phyloP scores from a whole-genome alignment of 23 tunicate genomes.

The Ciona savignyi region DNA sequence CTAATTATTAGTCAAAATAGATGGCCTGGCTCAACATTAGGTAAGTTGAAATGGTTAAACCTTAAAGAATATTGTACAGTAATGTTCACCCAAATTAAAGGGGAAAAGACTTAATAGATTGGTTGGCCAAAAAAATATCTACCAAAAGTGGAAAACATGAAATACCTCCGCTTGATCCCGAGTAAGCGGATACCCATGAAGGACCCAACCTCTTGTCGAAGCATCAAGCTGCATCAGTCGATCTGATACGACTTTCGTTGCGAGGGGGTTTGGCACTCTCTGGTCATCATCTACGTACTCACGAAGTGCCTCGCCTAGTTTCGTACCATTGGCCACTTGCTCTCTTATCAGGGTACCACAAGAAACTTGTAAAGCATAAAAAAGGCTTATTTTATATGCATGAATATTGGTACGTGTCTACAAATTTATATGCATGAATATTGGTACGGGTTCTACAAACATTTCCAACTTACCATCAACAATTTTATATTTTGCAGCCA shows the following conservation, averaged over 20 bases:
- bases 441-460: too few species aligned
- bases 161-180: slow-evolving; percentile 83
- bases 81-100: too few species aligned
- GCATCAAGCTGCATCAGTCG: slow-evolving; percentile 76
- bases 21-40: too few species aligned
- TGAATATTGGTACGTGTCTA: not conserved
- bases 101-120: too few species aligned
- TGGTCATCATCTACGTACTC: slow-evolving; percentile 27
- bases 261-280: slow-evolving; percentile 51
- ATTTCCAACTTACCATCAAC: slow-evolving; percentile 49
- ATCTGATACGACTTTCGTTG: slow-evolving; percentile 45
- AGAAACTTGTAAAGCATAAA: slow-evolving; percentile 28
- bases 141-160: too few species aligned
- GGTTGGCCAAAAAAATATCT: too few species aligned
- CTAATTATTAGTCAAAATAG: too few species aligned
- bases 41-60: too few species aligned
- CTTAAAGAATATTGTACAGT: too few species aligned
- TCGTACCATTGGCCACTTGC: slow-evolving; percentile 69
- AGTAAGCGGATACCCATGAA: slow-evolving; percentile 83
- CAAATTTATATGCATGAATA: not conserved
- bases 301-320: slow-evolving; percentile 53
- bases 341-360: slow-evolving; percentile 77
- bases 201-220: slow-evolving; percentile 83
- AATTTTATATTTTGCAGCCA: slow-evolving; percentile 73
- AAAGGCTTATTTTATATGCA: not conserved